These are phyloP conservation scores for Glaucomys volans DNA, from an alignment of 2,113 vertebrate genomes.

Conservation along the genomic window DNA sequence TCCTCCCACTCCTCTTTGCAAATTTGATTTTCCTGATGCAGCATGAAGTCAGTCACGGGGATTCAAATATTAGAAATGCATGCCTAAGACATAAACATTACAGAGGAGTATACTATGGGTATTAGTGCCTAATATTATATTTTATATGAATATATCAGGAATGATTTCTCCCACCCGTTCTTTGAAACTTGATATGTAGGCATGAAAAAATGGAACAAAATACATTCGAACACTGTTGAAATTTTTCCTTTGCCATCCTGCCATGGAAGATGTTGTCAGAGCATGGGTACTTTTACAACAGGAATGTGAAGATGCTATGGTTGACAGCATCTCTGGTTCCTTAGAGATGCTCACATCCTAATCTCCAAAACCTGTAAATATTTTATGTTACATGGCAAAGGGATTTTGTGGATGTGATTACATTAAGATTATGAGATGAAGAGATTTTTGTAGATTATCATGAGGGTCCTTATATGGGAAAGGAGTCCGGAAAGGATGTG, in stretches of 20 bases:
- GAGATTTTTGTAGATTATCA: background rate
- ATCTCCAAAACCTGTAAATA: background rate
- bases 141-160: background rate
- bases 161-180: background rate
- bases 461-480: background rate
- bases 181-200: constrained; percentile 27
- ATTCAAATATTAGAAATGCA: background rate
- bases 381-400: background rate
- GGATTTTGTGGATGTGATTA: background rate
- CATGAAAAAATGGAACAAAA: constrained; percentile 20
- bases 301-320: background rate
- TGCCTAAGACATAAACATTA: background rate
- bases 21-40: background rate
- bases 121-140: background rate
- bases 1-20: background rate
- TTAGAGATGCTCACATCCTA: background rate
- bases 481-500: background rate
- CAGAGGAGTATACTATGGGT: background rate
- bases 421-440: background rate
- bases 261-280: background rate
- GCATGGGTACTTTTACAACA: background rate
- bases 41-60: background rate
- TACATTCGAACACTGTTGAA: background rate
- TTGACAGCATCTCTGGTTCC: background rate
- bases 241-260: background rate